Evolutionary conservation across 1,140 invertebrate genomes (phyloP), one percentile per base, ranked within the genome.

Genomic region (Thereuonema tuberculata): DNA sequence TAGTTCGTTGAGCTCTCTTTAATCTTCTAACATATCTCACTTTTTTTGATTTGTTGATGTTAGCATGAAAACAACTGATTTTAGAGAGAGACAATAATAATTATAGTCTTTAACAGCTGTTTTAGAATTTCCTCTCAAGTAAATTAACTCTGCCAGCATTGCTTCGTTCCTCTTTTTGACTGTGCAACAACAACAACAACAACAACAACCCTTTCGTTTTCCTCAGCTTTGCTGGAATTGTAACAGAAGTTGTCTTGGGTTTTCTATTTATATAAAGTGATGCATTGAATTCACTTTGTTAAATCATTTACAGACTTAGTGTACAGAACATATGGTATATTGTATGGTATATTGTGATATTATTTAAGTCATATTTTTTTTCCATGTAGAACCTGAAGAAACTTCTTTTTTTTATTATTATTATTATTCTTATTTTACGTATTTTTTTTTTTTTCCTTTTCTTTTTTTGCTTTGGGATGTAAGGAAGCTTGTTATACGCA

Each of bases 291-390:
- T 50, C 21, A 5, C 5, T 20, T 50, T 50, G 48, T 50, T 50
- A 20, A 50, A 20, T 20, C 9, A 17, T 50, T 50, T 5, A 50
- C 48, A 50, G 21, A 50, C 9, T 24, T 50, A 50, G 48, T 50
- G 48, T 50, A 50, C 48, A 50, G 48, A 50, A 50, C 48, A 50
- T 50, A 50, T n/a, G n/a, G 48, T 50, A 9, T 50, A 50, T 9
- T 37, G 21, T 50, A 50, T 43, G 37, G 37, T 50, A 50, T 50
- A 50, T 50, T 12, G 48, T 50, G 5, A 50, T 50, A 50, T 50
- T 50, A 50, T 50, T 50, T 50, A 50, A 50, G 21, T 50, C 48
- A 50, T 50, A 12, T 50, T 5, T 12, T 12, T 12, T 5, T 50
- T 50, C 48, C 48, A 50, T 50, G 21, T 50, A 50, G 48, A 50